A percentile compares a stretch with the other conserved stretches of the same genome.
Conservation (phyloP, 2,888 invertebrate species). For the Allolobophora icterica region DNA sequence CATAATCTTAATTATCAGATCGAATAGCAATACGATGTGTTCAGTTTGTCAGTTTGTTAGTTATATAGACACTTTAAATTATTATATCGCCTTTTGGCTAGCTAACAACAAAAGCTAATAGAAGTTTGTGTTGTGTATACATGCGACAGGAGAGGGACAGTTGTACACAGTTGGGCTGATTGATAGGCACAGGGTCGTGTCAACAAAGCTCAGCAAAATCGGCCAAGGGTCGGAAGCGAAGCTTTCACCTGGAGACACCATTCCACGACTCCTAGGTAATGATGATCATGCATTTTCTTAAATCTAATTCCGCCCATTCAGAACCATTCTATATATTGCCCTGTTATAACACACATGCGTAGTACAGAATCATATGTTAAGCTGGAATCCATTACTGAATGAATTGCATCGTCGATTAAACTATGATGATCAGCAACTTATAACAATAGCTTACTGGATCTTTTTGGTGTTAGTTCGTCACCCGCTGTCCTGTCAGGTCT, state of each 20-base stretch:
- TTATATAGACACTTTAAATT: too few species aligned
- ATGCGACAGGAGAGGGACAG: conserved; percentile 82
- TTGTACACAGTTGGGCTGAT: conserved; percentile 96
- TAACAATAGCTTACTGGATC: too few species aligned
- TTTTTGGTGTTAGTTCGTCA: too few species aligned
- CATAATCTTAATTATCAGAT: too few species aligned
- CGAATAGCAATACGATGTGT: too few species aligned
- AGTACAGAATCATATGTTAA: neutral
- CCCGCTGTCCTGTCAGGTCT: too few species aligned
- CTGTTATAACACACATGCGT: neutral
- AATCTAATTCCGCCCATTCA: too few species aligned
- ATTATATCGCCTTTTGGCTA: too few species aligned
- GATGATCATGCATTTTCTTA: neutral
- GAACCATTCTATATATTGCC: neutral
- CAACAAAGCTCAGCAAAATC: conserved; percentile 91
- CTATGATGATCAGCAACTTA: too few species aligned
- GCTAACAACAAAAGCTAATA: neutral
- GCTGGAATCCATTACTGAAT: neutral
- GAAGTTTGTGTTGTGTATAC: neutral
- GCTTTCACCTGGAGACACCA: conserved; percentile 95
- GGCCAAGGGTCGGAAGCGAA: conserved; percentile 75
- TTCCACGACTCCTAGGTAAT: conserved; percentile 84
- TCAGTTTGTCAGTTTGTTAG: too few species aligned
- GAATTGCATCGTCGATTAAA: too few species aligned
- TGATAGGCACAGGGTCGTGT: conserved; percentile 93